Percentiles rank a stretch among this genome's conserved stretches.
Evolutionary conservation across 2,797 vertebrate species (phyloP).

Genomic region (Gymnoscopelus microlampas): DNA sequence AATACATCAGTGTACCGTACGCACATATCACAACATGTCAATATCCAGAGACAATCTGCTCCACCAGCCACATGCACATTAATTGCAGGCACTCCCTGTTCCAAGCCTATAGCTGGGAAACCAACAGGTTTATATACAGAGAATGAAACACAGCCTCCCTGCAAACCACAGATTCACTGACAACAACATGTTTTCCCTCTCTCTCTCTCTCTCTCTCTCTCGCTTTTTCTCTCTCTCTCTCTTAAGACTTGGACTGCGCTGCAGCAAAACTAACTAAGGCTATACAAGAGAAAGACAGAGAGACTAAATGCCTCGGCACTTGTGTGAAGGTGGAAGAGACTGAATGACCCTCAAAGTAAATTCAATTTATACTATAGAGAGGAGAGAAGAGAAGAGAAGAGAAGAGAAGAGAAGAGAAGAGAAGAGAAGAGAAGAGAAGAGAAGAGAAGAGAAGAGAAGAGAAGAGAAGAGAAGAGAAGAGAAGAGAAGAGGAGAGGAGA

Average conservation of each 20-base stretch:
- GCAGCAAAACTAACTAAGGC: conserved; percentile 61
- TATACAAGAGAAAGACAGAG: conserved; percentile 31
- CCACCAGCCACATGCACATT: conserved; percentile 19
- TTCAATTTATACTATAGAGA: conserved; percentile 43
- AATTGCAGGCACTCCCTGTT: background rate
- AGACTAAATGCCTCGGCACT: conserved; percentile 53
- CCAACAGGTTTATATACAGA: conserved; percentile 9
- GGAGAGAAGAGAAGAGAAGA: conserved; percentile 63
- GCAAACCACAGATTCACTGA: conserved; percentile 47
- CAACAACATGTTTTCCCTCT: conserved; percentile 47
- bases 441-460: background rate
- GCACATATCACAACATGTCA: conserved; percentile 56
- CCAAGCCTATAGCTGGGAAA: background rate
- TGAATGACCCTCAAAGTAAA: too few relatives aligned
- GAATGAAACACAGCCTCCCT: conserved; percentile 38
- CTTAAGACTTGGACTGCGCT: conserved; percentile 62
- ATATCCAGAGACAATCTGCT: conserved; percentile 34
- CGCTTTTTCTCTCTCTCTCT: too few relatives aligned
- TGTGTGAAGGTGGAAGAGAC: too few relatives aligned
- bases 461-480: conserved; percentile 25
- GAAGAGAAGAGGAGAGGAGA: background rate
- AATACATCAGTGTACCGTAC: conserved; percentile 42
- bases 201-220: too few relatives aligned
- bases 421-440: background rate
- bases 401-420: conserved; percentile 9